Base-by-base conservation (phyloP, 2,797 vertebrate genomes). In the Rhadinocentrus ornatus region DNA sequence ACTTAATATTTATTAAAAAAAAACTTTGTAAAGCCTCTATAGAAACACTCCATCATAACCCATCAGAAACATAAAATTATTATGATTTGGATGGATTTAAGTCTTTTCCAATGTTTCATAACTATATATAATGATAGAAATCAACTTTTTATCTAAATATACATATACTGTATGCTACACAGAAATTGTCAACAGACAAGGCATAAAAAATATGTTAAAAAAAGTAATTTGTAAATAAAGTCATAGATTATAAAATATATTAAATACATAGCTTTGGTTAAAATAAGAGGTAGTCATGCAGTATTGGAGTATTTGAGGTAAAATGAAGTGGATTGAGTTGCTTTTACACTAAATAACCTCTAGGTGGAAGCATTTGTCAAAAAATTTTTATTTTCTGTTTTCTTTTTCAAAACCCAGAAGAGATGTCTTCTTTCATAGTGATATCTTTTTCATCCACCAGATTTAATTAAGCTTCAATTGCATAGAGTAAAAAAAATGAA, bases 331-430 rank as follows among this genome's bases (percentile, higher is more conserved):
- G 65, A 56, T 22, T 12, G 9, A 29, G 34, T 11, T 58, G 59
- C 54, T 54, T 59, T 77, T 48, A 31, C 64, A 31, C 1, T 5
- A 50, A 18, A 32, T 66, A 7, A 22, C 87, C 92, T 41, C 75
- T 65, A 91, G 92, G 81, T 81, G 89, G 91, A 58, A 68, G 66
- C 75, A 60, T 90, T 80, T 7, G 46, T 69, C 81, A 83, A 83
- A 24, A 79, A 77, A 81, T 20, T 11, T 3, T 1, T 27, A 13
- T 35, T 22, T 24, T 37, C 0, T 22, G 16, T 39, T 62, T 46
- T 37, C 16, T 39, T 50, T 48, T 50, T 13, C 31, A 66, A 69
- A 77, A 6, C 1, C 16, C 10, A 18, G 13, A 62, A 10, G 2
- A 2, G 22, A 66, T 63, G 2, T 67, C 18, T 31, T 59, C 2